Conservation (phyloP, 1,140 invertebrate genomes). For the Drosophila obscura region DNA sequence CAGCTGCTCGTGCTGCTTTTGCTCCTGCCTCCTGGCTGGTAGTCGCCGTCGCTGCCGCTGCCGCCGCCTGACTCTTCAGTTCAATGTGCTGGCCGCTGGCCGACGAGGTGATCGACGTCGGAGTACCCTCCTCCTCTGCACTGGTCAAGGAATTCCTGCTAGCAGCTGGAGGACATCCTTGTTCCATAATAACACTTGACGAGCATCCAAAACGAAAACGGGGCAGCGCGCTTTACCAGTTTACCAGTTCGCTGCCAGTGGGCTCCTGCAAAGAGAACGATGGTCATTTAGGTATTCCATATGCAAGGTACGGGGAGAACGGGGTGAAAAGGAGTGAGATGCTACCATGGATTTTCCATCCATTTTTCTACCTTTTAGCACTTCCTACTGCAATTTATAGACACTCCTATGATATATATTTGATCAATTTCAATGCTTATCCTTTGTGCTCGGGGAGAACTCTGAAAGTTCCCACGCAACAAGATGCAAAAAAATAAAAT, state of each 20-base stretch:
- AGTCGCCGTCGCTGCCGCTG: conserved; percentile 30
- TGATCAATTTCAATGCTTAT: conserved; percentile 12
- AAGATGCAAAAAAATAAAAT: conserved; percentile 40
- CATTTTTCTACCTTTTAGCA: no score
- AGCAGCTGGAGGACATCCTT: conserved; percentile 71
- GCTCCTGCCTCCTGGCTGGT: conserved; percentile 52
- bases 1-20: conserved; percentile 7
- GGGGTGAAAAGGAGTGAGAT: neutral
- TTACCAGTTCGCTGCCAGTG: neutral
- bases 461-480: conserved; percentile 74
- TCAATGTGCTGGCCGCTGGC: conserved; percentile 20
- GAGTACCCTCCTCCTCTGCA: conserved; percentile 51
- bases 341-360: no score
- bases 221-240: conserved; percentile 23
- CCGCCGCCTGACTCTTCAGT: neutral
- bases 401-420: conserved; percentile 1
- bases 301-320: no score
- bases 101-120: conserved; percentile 16
- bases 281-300: no score
- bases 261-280: conserved; percentile 34
- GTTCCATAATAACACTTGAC: conserved; percentile 77
- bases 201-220: conserved; percentile 35
- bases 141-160: conserved; percentile 52
- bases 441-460: conserved; percentile 35
- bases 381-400: no score